phyloP scores from a whole-genome alignment of 2,797 vertebrate species.

The Lophius americanus region DNA sequence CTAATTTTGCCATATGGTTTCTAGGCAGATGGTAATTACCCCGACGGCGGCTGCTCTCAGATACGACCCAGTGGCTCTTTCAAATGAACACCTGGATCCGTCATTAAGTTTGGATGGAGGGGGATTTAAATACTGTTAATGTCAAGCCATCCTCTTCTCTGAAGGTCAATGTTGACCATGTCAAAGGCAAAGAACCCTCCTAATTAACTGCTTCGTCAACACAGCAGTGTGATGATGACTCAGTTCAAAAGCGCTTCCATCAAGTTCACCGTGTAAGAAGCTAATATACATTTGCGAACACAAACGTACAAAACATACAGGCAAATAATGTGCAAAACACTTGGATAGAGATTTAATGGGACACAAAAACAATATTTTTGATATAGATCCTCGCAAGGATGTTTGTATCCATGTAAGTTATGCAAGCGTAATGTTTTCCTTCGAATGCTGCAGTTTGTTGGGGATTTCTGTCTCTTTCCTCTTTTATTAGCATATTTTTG shows the following conservation, averaged over 20 bases:
- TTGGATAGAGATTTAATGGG: neutral
- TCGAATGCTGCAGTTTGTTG: too few relatives aligned
- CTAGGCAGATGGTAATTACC: constrained; percentile 79
- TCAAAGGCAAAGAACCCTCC: constrained; percentile 19
- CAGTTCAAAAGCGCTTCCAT: neutral
- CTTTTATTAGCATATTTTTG: too few relatives aligned
- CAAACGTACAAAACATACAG: too few relatives aligned
- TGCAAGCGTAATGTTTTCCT: too few relatives aligned
- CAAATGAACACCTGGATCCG: constrained; percentile 76
- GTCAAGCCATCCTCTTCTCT: constrained; percentile 16
- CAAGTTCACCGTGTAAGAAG: neutral
- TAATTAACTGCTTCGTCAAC: constrained; percentile 3
- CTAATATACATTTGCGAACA: neutral
- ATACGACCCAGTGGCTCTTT: constrained; percentile 71
- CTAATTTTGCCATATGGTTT: constrained; percentile 45
- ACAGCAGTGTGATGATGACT: constrained; percentile 8
- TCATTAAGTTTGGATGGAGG: constrained; percentile 53
- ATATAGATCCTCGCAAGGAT: neutral
- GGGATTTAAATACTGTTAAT: constrained; percentile 17
- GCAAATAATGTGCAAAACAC: neutral
- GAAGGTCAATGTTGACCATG: constrained; percentile 15
- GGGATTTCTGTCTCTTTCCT: too few relatives aligned
- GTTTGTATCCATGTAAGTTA: neutral
- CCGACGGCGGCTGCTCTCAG: constrained; percentile 52
- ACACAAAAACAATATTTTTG: neutral